phyloP scores from a whole-genome alignment of 2,797 vertebrate species.

The Sebastes variabilis region DNA sequence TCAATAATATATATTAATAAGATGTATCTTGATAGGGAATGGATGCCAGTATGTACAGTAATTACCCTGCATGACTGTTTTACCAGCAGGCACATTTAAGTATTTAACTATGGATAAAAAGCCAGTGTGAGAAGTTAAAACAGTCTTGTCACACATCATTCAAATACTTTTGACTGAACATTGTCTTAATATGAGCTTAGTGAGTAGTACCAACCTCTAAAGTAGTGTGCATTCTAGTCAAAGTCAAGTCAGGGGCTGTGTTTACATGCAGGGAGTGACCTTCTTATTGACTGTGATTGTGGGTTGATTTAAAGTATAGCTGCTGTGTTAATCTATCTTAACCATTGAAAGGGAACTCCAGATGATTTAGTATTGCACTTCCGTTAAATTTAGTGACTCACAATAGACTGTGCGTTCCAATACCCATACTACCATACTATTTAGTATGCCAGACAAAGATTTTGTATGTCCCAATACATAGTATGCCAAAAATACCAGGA shows the following conservation, averaged over 20 bases:
- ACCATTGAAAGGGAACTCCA: not conserved
- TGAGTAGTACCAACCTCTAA: slow-evolving; percentile 7
- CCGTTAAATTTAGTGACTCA: not conserved
- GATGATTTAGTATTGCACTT: not conserved
- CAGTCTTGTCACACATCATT: slow-evolving; percentile 37
- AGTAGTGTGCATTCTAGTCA: not conserved
- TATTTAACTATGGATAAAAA: slow-evolving; percentile 18
- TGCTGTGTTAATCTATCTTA: not conserved
- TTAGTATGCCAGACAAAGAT: too few relatives aligned
- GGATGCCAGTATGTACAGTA: slow-evolving; percentile 65
- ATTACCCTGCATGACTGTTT: slow-evolving; percentile 64
- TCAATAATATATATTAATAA: slow-evolving; percentile 73
- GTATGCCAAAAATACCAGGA: too few relatives aligned
- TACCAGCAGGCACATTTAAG: slow-evolving; percentile 33
- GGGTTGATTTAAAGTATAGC: not conserved
- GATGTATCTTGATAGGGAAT: slow-evolving; percentile 60
- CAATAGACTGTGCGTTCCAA: too few relatives aligned
- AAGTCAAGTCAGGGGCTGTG: slow-evolving; percentile 12
- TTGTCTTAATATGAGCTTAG: slow-evolving; percentile 50
- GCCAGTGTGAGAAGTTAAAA: slow-evolving; percentile 36
- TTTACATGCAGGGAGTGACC: slow-evolving; percentile 19
- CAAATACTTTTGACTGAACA: slow-evolving; percentile 43
- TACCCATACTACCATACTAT: too few relatives aligned
- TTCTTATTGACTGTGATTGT: not conserved
- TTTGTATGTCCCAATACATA: too few relatives aligned